Conservation (phyloP, 2,797 vertebrate species). For the Scolopax rusticola region DNA sequence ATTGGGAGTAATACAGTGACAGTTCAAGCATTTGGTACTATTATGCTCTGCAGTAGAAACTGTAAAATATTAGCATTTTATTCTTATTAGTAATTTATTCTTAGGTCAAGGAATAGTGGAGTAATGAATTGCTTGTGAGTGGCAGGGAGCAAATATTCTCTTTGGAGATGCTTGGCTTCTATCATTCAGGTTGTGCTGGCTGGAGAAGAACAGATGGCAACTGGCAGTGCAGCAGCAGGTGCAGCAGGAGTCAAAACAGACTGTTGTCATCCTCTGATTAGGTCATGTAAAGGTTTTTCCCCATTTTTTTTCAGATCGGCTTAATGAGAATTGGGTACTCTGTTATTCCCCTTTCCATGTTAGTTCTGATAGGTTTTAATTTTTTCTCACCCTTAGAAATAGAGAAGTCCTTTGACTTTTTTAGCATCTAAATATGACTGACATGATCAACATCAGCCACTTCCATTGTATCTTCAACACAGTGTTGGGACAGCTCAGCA, state of each 20-base stretch:
- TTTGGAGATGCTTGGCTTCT: constrained; percentile 23
- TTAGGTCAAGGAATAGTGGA: not conserved
- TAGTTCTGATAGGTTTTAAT: not conserved
- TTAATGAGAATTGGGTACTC: not conserved
- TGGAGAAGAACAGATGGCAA: constrained; percentile 47
- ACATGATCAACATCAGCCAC: not conserved
- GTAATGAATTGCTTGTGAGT: not conserved
- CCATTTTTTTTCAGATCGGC: not conserved
- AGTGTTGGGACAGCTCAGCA: not conserved
- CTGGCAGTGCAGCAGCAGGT: constrained; percentile 49
- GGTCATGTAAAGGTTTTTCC: constrained; percentile 29
- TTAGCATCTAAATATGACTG: not conserved
- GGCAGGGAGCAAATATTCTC: not conserved
- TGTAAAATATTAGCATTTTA: not conserved
- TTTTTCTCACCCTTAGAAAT: not conserved
- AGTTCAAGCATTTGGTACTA: not conserved
- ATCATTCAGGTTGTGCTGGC: constrained; percentile 32
- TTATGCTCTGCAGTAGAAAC: not conserved
- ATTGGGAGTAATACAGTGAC: not conserved
- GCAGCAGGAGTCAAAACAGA: constrained; percentile 48
- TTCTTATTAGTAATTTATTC: not conserved
- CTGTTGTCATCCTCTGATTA: constrained; percentile 22
- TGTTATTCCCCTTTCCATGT: not conserved
- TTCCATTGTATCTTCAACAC: not conserved
- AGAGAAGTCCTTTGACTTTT: not conserved